Conservation (phyloP, 2,113 vertebrate genomes). For the Bufo bufo region DNA sequence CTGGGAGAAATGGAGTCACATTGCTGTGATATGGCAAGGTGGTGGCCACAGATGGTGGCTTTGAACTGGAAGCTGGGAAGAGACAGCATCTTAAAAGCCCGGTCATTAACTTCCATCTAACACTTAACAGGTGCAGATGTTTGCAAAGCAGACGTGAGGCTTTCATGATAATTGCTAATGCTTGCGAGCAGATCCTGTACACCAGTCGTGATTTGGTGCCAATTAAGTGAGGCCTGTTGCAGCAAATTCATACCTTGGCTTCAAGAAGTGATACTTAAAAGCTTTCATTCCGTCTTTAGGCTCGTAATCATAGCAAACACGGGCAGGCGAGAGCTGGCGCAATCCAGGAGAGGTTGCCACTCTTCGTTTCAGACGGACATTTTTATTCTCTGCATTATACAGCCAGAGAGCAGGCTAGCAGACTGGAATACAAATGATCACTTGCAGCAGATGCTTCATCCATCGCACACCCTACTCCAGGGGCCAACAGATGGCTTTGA, state of each 20-base stretch:
- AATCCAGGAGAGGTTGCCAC: constrained; percentile 22
- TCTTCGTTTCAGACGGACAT: constrained; percentile 48
- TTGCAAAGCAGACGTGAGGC: constrained; percentile 55
- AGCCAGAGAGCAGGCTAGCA: constrained; percentile 11
- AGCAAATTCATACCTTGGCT: constrained; percentile 50
- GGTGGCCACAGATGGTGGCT: constrained; percentile 44
- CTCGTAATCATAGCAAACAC: constrained; percentile 39
- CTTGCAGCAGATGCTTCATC: constrained; percentile 43
- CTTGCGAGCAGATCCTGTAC: constrained; percentile 39
- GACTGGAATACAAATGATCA: constrained; percentile 48
- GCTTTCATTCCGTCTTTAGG: constrained; percentile 44
- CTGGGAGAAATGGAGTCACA: neutral
- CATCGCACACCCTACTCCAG: constrained; percentile 41
- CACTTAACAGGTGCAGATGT: constrained; percentile 57
- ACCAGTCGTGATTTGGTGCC: constrained; percentile 33
- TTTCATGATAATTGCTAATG: constrained; percentile 57
- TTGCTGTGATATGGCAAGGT: constrained; percentile 33
- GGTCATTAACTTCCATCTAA: constrained; percentile 55
- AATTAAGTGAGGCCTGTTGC: constrained; percentile 53
- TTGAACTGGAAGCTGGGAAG: constrained; percentile 26
- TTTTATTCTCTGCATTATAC: constrained; percentile 50
- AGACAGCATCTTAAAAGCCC: constrained; percentile 48
- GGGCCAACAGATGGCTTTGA: constrained; percentile 25
- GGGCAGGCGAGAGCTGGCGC: neutral
- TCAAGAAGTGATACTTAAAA: constrained; percentile 39